A percentile compares a stretch with the other conserved stretches of the same genome.
Conservation (phyloP, 2,888 invertebrate genomes). For the Spilarctia lutea region DNA sequence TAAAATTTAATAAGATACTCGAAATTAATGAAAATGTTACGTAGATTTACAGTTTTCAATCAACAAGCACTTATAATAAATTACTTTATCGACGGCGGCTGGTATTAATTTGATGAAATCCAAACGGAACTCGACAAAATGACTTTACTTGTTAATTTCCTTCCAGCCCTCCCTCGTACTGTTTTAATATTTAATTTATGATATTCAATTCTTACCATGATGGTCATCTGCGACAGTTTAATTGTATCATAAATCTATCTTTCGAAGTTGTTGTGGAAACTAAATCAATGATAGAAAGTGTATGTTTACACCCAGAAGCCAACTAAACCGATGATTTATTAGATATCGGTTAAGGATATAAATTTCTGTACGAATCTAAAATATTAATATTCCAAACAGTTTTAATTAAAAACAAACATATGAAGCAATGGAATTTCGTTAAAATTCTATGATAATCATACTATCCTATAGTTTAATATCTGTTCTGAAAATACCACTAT, state of each 20-base stretch:
- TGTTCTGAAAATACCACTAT: background rate
- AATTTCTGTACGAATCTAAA: no score
- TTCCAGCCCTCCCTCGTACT: slow-evolving; percentile 37
- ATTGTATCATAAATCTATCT: background rate
- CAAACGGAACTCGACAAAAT: slow-evolving; percentile 59
- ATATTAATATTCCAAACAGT: background rate
- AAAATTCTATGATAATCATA: background rate
- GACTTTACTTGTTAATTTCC: slow-evolving; percentile 62
- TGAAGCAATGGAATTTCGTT: background rate
- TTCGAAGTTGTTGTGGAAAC: background rate
- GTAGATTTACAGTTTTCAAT: slow-evolving; percentile 46
- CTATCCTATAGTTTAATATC: background rate
- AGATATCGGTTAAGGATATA: no score
- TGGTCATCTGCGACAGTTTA: background rate
- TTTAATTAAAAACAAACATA: background rate
- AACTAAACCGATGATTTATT: no score
- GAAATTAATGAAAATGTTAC: slow-evolving; percentile 28
- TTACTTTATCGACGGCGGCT: slow-evolving; percentile 52
- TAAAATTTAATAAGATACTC: background rate
- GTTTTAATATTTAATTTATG: slow-evolving; percentile 37
- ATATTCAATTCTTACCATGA: slow-evolving; percentile 16
- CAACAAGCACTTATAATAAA: slow-evolving; percentile 53
- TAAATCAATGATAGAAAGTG: background rate
- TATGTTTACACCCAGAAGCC: no score
- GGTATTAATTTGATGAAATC: slow-evolving; percentile 66